Evolutionary conservation across 35 echinoderm and acorn worm species (phyloP), one percentile per base, ranked within the genome.

Genomic region (Eucidaris tribuloides): DNA sequence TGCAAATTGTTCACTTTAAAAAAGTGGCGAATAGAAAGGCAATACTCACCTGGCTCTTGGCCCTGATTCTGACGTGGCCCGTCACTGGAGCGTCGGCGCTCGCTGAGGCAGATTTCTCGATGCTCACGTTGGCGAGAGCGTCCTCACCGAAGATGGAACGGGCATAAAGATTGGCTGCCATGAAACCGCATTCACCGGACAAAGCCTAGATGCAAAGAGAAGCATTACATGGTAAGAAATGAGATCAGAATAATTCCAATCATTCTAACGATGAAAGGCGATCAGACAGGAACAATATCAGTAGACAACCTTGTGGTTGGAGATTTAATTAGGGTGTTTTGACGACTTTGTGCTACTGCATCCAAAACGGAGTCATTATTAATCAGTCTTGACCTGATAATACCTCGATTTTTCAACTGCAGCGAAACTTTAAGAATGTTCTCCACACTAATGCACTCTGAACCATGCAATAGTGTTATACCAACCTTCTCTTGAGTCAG

Each of bases 401-500:
- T n/a, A n/a, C n/a, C n/a, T n/a, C n/a, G n/a, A n/a, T n/a, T n/a
- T n/a, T n/a, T n/a, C n/a, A n/a, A n/a, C n/a, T n/a, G n/a, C n/a
- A n/a, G n/a, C n/a, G n/a, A n/a, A n/a, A n/a, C n/a, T n/a, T n/a
- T n/a, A n/a, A n/a, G n/a, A n/a, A n/a, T n/a, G n/a, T n/a, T n/a
- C n/a, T n/a, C n/a, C n/a, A n/a, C n/a, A n/a, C n/a, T n/a, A n/a
- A n/a, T n/a, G n/a, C n/a, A n/a, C n/a, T n/a, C n/a, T n/a, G n/a
- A n/a, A n/a, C n/a, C n/a, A n/a, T n/a, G n/a, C n/a, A n/a, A n/a
- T n/a, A n/a, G n/a, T n/a, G n/a, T n/a, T n/a, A n/a, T n/a, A n/a
- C n/a, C n/a, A n/a, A 96, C 95, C 86, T 98, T 98, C 63, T 98
- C 95, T 71, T 90, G 95, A 5, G 95, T 98, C 3, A 98, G 86